A percentile compares a stretch with the other conserved stretches of the same genome.
These are phyloP conservation scores for Parnassius mnemosyne DNA, from an alignment of 2,888 invertebrate genomes.

Conservation along the genomic window DNA sequence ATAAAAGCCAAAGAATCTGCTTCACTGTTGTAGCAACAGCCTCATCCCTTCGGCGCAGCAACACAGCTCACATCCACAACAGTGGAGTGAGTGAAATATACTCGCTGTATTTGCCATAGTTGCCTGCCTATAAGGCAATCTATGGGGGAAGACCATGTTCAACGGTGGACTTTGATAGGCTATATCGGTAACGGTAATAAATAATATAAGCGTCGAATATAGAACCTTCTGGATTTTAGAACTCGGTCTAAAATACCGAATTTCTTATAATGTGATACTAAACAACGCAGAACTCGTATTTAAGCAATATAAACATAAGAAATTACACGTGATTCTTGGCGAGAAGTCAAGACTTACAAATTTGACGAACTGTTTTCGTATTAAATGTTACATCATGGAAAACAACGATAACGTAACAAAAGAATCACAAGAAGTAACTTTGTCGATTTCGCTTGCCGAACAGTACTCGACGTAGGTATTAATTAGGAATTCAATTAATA, in stretches of 20 bases:
- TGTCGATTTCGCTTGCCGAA: conserved; percentile 7
- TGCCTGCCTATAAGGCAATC: neutral
- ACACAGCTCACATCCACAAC: no score
- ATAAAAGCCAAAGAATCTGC: no score
- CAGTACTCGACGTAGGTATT: conserved; percentile 5
- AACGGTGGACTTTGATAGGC: no score
- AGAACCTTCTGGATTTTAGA: no score
- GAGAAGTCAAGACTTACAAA: conserved; percentile 12
- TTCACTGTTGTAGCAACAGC: no score
- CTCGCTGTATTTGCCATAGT: neutral
- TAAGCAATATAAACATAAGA: neutral
- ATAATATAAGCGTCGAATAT: no score
- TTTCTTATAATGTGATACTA: no score
- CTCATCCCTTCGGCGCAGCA: no score
- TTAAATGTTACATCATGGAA: conserved; percentile 23
- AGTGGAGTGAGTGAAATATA: no score
- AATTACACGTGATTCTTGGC: conserved; percentile 22
- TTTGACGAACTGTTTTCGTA: conserved; percentile 19
- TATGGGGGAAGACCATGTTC: no score
- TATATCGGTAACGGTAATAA: neutral
- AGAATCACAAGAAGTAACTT: conserved; percentile 5
- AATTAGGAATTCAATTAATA: conserved; percentile 4
- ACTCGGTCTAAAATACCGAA: no score
- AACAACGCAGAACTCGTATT: no score
- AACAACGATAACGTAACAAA: conserved; percentile 23